Base-by-base conservation (phyloP, 2,797 vertebrate species). In the Pangasius sanitwongsei region DNA sequence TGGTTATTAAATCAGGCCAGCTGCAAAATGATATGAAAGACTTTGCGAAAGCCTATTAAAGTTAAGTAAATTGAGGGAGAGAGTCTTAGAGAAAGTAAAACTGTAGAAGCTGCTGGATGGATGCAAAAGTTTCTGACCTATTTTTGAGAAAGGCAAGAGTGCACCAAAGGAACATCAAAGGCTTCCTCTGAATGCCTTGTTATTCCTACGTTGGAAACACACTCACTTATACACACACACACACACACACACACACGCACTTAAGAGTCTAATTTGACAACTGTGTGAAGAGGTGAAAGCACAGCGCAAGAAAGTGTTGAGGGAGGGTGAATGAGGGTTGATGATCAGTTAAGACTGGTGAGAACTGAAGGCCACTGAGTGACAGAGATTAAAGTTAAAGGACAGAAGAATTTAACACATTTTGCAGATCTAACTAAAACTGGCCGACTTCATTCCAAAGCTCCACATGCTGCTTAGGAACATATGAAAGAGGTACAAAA, bases 101-200 rank as follows among this genome's bases (percentile, higher is more conserved):
- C 53, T 25, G 59, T 74, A 84, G 72, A 70, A 69, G 59, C 75
- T 89, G 80, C 84, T 83, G 86, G 87, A 91, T 90, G 57, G 90
- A 87, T 72, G 90, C 87, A 94, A 94, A 92, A 95, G 93, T 90
- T 94, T 96, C 93, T 96, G 96, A 96, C 96, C 96, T 96, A 96
- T 95, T 96, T 96, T 95, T 94, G 94, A 96, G 95, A 94, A 95
- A 95, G 95, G 94, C 95, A 95, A 96, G 94, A 95, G 95, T 96
- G 94, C 92, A 94, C 94, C 93, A 94, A 94, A 94, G 93, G 93
- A 96, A 95, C 95, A 96, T 96, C 95, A 96, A 96, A 96, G 95
- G 93, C 92, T 95, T 91, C 92, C 94, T 96, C 94, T 95, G 94
- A 95, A 95, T 95, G 93, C 91, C 91, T 95, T 92, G 92, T 95